phyloP scores from a whole-genome alignment of 2,888 invertebrate species.

The Metacarcinus magister region DNA sequence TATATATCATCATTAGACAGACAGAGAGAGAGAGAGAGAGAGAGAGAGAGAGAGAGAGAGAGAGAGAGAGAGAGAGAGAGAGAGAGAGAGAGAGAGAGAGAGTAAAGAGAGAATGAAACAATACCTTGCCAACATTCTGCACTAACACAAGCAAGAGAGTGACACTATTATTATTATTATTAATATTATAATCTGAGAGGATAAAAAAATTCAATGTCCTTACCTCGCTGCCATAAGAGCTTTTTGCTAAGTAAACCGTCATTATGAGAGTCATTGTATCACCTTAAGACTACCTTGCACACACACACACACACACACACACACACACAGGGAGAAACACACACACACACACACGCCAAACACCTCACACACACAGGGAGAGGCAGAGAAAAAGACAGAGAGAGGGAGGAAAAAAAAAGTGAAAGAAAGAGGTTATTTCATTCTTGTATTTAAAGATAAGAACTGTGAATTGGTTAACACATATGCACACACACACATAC shows the following conservation, averaged over 20 bases:
- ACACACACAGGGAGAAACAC: background rate
- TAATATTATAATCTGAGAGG: conserved; percentile 71
- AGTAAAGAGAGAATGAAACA: too few species aligned
- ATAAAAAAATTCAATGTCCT: conserved; percentile 75
- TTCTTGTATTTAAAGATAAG: background rate
- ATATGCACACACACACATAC: background rate
- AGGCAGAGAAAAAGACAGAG: too few species aligned
- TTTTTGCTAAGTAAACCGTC: conserved; percentile 78
- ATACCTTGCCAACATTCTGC: background rate
- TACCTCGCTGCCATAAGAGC: conserved; percentile 79
- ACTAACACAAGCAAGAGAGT: conserved; percentile 55
- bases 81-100: conserved; percentile 16
- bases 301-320: background rate
- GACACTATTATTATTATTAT: conserved; percentile 50
- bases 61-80: conserved; percentile 33
- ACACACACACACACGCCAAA: background rate
- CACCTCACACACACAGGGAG: too few species aligned
- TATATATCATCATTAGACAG: too few species aligned
- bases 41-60: background rate
- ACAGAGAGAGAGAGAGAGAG: too few species aligned
- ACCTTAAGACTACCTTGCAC: background rate
- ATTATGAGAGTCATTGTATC: conserved; percentile 66
- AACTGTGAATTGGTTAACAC: background rate
- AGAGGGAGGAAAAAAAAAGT: background rate
- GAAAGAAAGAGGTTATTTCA: background rate